phyloP scores from a whole-genome alignment of 2,888 invertebrate species.

The Sminthurides aquaticus region DNA sequence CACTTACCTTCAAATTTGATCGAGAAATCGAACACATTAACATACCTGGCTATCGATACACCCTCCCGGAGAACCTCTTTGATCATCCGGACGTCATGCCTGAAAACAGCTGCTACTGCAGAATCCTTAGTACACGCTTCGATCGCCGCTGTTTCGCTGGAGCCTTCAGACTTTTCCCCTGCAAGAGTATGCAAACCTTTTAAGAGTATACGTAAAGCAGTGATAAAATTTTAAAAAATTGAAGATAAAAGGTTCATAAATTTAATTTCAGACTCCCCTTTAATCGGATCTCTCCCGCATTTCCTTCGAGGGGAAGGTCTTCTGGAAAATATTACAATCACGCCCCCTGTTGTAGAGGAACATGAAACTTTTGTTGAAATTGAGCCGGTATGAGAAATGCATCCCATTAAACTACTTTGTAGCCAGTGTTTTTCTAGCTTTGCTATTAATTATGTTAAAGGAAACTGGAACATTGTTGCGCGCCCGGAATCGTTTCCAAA shows the following conservation, averaged over 20 bases:
- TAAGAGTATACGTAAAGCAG: too few species aligned
- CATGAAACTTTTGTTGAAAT: not conserved
- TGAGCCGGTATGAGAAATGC: not conserved
- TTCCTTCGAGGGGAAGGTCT: not conserved
- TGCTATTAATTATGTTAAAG: not conserved
- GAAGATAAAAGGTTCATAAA: too few species aligned
- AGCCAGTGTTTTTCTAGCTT: not conserved
- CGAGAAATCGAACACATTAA: not conserved
- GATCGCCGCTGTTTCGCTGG: not conserved
- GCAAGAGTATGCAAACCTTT: too few species aligned
- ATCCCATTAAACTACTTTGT: too few species aligned
- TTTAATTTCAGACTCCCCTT: too few species aligned
- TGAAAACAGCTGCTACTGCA: not conserved
- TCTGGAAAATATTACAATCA: not conserved
- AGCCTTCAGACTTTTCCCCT: constrained; percentile 5
- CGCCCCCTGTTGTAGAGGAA: not conserved
- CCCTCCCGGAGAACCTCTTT: not conserved
- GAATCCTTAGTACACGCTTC: not conserved
- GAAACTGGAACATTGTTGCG: not conserved
- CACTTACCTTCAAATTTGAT: not conserved
- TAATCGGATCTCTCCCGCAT: not conserved
- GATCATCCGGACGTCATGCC: not conserved
- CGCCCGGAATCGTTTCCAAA: not conserved
- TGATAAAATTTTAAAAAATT: too few species aligned
- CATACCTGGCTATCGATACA: not conserved